Conservation (phyloP, 2,113 vertebrate species). For the Halichoerus grypus region DNA sequence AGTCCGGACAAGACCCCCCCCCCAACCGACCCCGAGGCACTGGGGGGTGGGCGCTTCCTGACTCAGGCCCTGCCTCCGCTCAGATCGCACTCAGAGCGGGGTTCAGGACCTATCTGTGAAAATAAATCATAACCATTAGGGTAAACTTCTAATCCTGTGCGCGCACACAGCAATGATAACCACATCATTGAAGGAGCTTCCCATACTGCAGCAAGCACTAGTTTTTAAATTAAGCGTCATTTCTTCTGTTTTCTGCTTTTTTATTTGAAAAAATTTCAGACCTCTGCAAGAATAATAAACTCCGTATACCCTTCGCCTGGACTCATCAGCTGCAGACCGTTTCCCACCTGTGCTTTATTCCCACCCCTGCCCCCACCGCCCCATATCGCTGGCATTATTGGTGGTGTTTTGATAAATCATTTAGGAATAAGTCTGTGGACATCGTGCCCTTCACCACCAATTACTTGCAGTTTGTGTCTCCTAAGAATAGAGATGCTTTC, state of each 20-base stretch:
- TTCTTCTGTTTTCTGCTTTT: background rate
- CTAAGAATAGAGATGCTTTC: background rate
- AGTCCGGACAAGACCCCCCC: background rate
- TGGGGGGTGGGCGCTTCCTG: fast-evolving
- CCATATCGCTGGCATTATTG: fast-evolving
- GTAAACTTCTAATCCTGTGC: no score
- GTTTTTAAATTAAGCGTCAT: background rate
- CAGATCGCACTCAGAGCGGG: background rate
- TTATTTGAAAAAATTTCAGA: background rate
- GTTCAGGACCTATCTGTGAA: background rate
- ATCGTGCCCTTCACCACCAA: background rate
- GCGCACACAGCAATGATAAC: background rate
- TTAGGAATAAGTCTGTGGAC: background rate
- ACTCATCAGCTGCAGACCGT: background rate
- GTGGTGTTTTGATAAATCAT: background rate
- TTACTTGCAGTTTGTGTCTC: background rate
- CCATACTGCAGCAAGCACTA: background rate
- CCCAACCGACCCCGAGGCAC: background rate
- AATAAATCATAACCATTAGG: background rate
- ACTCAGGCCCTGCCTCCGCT: background rate
- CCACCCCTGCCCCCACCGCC: background rate
- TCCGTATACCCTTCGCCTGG: background rate
- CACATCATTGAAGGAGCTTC: background rate
- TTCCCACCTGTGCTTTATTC: background rate
- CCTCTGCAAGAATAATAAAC: background rate